Evolutionary conservation across 1,140 invertebrate genomes (phyloP).

Genomic region (Acyrthosiphon pisum): DNA sequence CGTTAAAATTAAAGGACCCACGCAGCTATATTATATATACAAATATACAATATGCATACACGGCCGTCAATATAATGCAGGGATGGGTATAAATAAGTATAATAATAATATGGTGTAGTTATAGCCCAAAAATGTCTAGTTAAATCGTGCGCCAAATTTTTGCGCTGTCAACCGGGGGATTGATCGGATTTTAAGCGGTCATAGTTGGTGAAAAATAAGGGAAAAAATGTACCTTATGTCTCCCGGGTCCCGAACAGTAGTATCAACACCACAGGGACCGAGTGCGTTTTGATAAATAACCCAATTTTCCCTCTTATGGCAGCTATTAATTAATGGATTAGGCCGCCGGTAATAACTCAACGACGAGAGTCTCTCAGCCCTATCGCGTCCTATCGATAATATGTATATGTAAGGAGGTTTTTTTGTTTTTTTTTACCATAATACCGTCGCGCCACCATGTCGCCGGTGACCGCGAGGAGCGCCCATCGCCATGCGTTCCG

Average conservation of each 20-base stretch:
- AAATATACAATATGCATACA: not conserved
- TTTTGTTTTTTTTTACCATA: not conserved
- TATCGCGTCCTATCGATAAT: not conserved
- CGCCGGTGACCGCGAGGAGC: slow-evolving; percentile 23
- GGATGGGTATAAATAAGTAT: not conserved
- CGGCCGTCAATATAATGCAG: not conserved
- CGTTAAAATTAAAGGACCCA: not conserved
- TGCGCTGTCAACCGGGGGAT: slow-evolving; percentile 16
- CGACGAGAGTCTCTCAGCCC: not conserved
- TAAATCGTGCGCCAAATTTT: not conserved
- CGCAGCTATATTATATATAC: too few species aligned
- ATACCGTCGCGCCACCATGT: not conserved
- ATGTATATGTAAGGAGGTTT: not conserved
- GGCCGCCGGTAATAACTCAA: slow-evolving; percentile 34
- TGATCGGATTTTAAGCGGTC: slow-evolving; percentile 53
- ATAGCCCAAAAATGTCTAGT: not conserved
- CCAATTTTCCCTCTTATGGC: slow-evolving; percentile 46
- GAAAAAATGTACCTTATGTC: not conserved
- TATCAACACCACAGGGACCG: slow-evolving; percentile 6
- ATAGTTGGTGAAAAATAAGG: not conserved
- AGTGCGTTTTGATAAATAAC: slow-evolving; percentile 55
- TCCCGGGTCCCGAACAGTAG: not conserved
- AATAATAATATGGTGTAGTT: not conserved
- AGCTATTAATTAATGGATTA: slow-evolving; percentile 57
- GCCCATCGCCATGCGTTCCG: not conserved